These are phyloP conservation scores for Prorops nasuta DNA, from an alignment of 1,140 invertebrate species.

Conservation along the genomic window DNA sequence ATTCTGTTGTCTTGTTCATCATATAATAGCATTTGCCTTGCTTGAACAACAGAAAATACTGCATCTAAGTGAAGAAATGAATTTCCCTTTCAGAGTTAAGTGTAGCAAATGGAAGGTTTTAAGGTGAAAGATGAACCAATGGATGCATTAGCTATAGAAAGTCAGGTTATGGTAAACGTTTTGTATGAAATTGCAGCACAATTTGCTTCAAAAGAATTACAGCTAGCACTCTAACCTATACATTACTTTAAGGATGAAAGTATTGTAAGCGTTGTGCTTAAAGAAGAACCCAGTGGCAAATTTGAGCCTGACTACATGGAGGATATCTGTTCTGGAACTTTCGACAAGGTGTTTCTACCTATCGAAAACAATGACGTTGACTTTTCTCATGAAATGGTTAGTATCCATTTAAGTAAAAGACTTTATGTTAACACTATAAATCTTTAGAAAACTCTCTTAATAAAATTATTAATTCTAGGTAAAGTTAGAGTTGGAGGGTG, in stretches of 20 bases:
- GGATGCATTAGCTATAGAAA: slow-evolving; percentile 34
- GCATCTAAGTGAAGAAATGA: slow-evolving; percentile 10
- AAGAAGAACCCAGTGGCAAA: slow-evolving; percentile 46
- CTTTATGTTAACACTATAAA: not conserved
- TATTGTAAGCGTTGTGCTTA: slow-evolving; percentile 48
- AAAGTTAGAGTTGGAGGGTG: slow-evolving; percentile 49
- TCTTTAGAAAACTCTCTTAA: not conserved
- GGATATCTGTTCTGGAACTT: slow-evolving; percentile 50
- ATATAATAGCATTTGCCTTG: too few species aligned
- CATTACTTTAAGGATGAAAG: slow-evolving; percentile 48
- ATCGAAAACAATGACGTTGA: slow-evolving; percentile 51
- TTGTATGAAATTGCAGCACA: slow-evolving; percentile 32
- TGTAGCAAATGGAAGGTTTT: slow-evolving; percentile 33
- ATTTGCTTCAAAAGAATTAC: slow-evolving; percentile 18
- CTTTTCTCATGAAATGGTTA: slow-evolving; percentile 53
- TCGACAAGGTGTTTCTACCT: slow-evolving; percentile 51
- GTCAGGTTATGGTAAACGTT: slow-evolving; percentile 43
- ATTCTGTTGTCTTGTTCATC: too few species aligned
- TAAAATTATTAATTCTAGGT: slow-evolving; percentile 34
- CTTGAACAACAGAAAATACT: too few species aligned
- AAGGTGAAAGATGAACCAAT: slow-evolving; percentile 35
- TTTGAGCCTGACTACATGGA: slow-evolving; percentile 50
- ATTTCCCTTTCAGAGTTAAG: slow-evolving; percentile 29
- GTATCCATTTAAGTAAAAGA: slow-evolving; percentile 1
- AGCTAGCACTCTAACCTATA: slow-evolving; percentile 28